Base-by-base conservation (phyloP, 2,113 vertebrate genomes). In the Alaudala cheleensis region DNA sequence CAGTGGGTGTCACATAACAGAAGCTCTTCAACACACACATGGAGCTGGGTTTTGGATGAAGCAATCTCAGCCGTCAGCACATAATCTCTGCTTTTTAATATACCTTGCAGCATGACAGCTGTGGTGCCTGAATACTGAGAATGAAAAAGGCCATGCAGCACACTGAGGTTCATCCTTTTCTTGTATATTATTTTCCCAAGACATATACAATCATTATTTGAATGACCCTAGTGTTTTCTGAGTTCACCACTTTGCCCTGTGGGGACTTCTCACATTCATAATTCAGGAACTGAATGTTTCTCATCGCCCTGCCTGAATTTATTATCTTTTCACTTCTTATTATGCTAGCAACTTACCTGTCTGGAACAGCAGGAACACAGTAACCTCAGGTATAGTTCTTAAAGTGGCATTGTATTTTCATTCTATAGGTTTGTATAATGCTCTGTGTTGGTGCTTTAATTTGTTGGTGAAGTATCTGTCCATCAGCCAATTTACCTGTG, bases 121-220 rank as follows among this genome's bases (percentile, higher is more conserved):
- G 57, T 62, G 61, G 74, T 88, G 44, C 26, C 78, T 78, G 71
- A 87, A 95, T 86, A 89, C 26, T 51, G 83, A 81, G 54, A 92
- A 86, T 19, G 40, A 62, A 92, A 76, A 82, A 81, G 49, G 34
- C 21, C 19, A 47, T 54, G 67, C 31, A 90, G 47, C 39, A 25
- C 57, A 78, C 66, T 22, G 44, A 81, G 34, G 57, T 88, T 89
- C 88, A 91, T 82, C 71, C 42, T 81, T 92, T 86, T 56, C 60
- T 64, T 92, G 53, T 84, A 79, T 61, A 34, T 95, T 90, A 66
- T 92, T 93, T 96, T 91, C 57, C 69, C 76, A 83, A 77, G 86
- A 90, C 25, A 81, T 17, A 86, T 24, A 44, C 65, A 86, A 50
- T 87, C 85, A 91, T 91, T 92, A 71, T 51, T 66, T 84, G 77